Evolutionary conservation across 2,888 invertebrate species (phyloP), one percentile per base, ranked within the genome.

Genomic region (Lamproptera curius): DNA sequence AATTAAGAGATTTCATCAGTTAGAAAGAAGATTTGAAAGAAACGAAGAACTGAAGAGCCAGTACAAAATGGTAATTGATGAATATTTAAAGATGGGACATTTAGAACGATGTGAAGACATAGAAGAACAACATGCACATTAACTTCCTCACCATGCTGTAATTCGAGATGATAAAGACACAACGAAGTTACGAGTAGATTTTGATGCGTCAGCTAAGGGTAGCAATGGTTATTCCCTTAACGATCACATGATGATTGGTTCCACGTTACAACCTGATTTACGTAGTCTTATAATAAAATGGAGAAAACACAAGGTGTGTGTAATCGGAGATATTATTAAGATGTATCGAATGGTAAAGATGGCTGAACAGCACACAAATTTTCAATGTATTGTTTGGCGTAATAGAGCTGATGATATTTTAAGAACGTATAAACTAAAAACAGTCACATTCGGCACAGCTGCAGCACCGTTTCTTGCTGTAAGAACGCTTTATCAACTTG

Each of bases 201-300:
- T 37, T 37, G 37, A 37, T 10, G 40, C 40, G 1, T 40, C 40
- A 11, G 16, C 15, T 6, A 15, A 16, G 5, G 28, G 28, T 28
- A 11, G 9, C 2, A 40, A 16, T 2, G 40, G 31, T n/a, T 13
- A n/a, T 1, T 57, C 60, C 10, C 41, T 65, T 2, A 64, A 64
- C 42, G 56, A 61, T 16, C 39, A 34, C 2, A 28, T 65, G 11
- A 20, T 61, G 41, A 46, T 56, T 4, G 63, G 62, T 10, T 58
- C 63, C 8, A 49, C 43, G 0, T 46, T 62, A 11, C 63, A 65
- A 53, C 48, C 59, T 10, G 57, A 61, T 17, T 11, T 65, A 36
- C 54, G 62, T 17, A 48, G 56, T n/a, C 52, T 65, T 0, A 16
- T 65, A 2, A 51, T 61, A 46, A 39, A 59, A 34, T 66, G 56